Evolutionary conservation across 2,888 invertebrate genomes (phyloP), one percentile per base, ranked within the genome.

Genomic region (Nysson spinosus): DNA sequence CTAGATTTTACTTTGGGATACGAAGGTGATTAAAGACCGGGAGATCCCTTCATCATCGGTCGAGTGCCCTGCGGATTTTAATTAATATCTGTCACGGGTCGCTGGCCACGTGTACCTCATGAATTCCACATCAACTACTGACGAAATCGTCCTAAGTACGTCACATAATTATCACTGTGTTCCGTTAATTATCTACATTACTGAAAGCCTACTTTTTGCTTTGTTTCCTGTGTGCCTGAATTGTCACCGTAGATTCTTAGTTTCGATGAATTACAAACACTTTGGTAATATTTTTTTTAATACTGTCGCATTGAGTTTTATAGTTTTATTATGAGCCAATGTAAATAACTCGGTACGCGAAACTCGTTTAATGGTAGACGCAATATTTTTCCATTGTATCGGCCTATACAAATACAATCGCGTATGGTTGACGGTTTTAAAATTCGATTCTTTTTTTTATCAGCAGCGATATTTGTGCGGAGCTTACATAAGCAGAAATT

Each of bases 31-130:
- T 75, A 75, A 75, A 64, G 72, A 66, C 55, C 64, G 58, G 43
- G 40, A 50, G 72, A 64, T 63, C 51, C 74, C 72, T 74, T 79
- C 77, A 74, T 79, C 74, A 75, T 62, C 58, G 49, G 55, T 70
- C 68, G 66, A 76, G 76, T 64, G 67, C 20, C 39, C 32, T 26
- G 56, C 54, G 66, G 69, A 72, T 80, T 78, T 79, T 79, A 79
- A 79, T 79, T 79, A 74, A 69, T 75, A 72, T 64, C 51, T 43
- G 40, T 43, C 42, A 51, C 70, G 40, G 43, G 37, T 54, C 46
- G 34, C 28, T 28, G 49, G 42, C 46, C 50, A 24, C 50, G 54
- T 42, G 67, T 35, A 17, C 14, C 22, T 26, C 28, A 22, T 47
- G 43, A 40, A 19, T 30, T 17, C 19, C 34, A 24, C 22, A 5